Percentiles rank a stretch among this genome's conserved stretches.
phyloP scores from a whole-genome alignment of 1,140 invertebrate genomes.

The Philaenus spumarius region DNA sequence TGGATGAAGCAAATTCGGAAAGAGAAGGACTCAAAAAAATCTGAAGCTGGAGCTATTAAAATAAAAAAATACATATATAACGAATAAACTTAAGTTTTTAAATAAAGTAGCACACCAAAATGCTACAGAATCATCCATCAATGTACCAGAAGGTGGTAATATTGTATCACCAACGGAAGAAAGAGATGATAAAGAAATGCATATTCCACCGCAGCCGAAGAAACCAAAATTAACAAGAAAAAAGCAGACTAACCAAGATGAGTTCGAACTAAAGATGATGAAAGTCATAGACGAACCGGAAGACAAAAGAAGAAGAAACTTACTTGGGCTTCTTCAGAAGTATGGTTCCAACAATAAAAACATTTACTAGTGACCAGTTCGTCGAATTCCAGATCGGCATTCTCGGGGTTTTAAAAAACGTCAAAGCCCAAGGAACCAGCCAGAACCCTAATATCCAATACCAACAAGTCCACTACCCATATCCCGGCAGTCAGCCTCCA shows the following conservation, averaged over 20 bases:
- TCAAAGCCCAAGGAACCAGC: conserved; percentile 11
- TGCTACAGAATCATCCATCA: no score
- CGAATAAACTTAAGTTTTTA: no score
- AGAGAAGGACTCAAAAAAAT: no score
- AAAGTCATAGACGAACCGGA: not conserved
- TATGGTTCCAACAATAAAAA: conserved; percentile 13
- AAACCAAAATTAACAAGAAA: no score
- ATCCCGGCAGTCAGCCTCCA: conserved; percentile 10
- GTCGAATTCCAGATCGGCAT: conserved; percentile 9
- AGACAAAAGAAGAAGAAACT: conserved; percentile 15
- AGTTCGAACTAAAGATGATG: no score
- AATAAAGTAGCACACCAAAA: no score
- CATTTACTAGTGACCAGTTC: conserved; percentile 17
- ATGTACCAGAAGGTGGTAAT: no score
- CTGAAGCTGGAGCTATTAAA: no score
- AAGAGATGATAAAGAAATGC: no score
- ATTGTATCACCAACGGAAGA: not conserved
- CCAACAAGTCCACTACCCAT: conserved; percentile 12
- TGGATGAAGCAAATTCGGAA: no score
- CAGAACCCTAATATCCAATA: conserved; percentile 5
- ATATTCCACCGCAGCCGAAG: not conserved
- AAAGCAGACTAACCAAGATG: no score
- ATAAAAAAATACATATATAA: no score
- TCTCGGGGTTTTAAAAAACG: conserved; percentile 8
- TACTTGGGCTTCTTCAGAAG: conserved; percentile 23